Evolutionary conservation across 2,113 vertebrate species (phyloP).

Genomic region (Lipotes vexillifer): DNA sequence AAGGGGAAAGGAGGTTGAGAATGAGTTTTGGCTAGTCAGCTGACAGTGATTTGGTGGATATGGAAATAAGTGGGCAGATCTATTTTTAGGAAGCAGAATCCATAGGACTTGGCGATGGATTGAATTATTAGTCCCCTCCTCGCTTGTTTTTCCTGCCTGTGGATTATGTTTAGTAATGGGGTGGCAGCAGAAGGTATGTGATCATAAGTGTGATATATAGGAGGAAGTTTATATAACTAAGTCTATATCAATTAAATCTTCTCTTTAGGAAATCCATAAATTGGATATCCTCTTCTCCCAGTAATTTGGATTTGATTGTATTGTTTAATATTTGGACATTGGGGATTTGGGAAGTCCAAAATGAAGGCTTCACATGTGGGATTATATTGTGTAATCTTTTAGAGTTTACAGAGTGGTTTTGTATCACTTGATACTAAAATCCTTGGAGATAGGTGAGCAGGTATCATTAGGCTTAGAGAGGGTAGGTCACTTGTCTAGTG

Average conservation of each 20-base stretch:
- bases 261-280: neutral
- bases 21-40: neutral
- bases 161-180: neutral
- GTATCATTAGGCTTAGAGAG: neutral
- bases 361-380: neutral
- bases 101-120: neutral
- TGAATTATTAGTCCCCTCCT: neutral
- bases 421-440: neutral
- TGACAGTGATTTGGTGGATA: neutral
- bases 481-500: neutral
- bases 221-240: neutral
- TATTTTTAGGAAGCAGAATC: constrained; percentile 43
- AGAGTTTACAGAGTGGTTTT: constrained; percentile 20
- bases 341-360: constrained; percentile 31
- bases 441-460: neutral
- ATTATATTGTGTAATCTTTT: neutral
- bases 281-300: neutral
- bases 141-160: neutral
- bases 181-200: neutral
- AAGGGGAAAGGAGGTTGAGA: neutral
- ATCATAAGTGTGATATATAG: neutral
- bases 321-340: neutral
- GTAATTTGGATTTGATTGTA: constrained; percentile 23
- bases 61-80: neutral
- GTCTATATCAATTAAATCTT: neutral